Evolutionary conservation across 2,888 invertebrate species (phyloP).

Genomic region (Leptinotarsa juncta): DNA sequence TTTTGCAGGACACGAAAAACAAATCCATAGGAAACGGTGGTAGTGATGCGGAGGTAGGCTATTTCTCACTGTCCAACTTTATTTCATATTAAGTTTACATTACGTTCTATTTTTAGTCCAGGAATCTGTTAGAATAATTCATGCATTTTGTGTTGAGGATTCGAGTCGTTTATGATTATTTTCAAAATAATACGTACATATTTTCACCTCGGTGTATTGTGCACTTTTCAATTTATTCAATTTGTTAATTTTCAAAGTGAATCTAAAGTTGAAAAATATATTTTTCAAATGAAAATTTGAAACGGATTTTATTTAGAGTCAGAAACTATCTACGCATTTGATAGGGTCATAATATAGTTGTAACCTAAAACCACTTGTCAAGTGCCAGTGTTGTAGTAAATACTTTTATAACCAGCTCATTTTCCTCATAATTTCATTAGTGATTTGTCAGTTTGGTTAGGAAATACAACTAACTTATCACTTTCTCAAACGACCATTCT

Average conservation of each 20-base stretch:
- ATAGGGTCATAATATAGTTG: constrained; percentile 15
- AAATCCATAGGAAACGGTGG: constrained; percentile 71
- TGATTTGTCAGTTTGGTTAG: neutral
- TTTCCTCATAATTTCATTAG: constrained; percentile 13
- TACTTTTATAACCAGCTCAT: constrained; percentile 2
- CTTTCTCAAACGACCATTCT: constrained; percentile 5
- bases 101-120: constrained; percentile 50
- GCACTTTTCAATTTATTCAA: neutral
- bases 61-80: constrained; percentile 47
- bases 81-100: constrained; percentile 42
- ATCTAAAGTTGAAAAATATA: neutral
- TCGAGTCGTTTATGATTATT: constrained; percentile 11
- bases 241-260: neutral
- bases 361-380: constrained; percentile 26
- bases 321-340: constrained; percentile 17
- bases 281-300: neutral
- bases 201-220: neutral
- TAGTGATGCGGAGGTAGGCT: constrained; percentile 71
- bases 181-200: constrained; percentile 16
- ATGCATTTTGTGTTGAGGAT: constrained; percentile 29
- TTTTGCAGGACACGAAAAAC: constrained; percentile 71
- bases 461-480: constrained; percentile 1
- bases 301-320: neutral
- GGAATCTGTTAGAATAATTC: constrained; percentile 49
- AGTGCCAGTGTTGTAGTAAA: constrained; percentile 21